Evolutionary conservation across 2,888 invertebrate genomes (phyloP).

Genomic region (Drosophila tanythrix): DNA sequence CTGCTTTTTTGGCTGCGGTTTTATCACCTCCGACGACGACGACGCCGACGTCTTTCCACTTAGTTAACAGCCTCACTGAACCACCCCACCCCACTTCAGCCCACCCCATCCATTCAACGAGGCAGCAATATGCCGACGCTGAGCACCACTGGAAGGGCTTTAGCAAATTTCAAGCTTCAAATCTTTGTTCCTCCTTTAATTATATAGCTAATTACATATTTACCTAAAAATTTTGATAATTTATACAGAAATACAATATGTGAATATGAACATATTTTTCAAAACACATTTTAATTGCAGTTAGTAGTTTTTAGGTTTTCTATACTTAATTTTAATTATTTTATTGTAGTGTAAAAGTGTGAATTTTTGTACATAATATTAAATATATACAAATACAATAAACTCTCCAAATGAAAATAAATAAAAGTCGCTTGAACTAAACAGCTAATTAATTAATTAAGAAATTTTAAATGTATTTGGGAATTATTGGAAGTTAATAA

Average conservation of each 20-base stretch:
- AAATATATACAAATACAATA: not conserved
- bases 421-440: not conserved
- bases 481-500: not conserved
- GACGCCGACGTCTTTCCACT: slow-evolving; percentile 51
- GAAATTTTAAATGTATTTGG: not conserved
- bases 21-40: slow-evolving; percentile 62
- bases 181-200: slow-evolving; percentile 50
- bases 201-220: slow-evolving; percentile 28
- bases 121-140: slow-evolving; percentile 2
- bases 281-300: not conserved
- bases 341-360: not conserved
- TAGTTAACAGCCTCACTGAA: slow-evolving; percentile 52
- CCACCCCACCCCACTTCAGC: not conserved
- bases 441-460: not conserved
- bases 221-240: slow-evolving; percentile 19
- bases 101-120: not conserved
- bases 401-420: not conserved
- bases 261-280: not conserved
- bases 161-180: slow-evolving; percentile 61
- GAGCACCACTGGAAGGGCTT: slow-evolving; percentile 35
- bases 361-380: not conserved
- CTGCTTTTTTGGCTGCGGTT: slow-evolving; percentile 69
- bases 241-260: not conserved
- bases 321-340: not conserved
- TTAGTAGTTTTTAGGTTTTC: not conserved